A percentile compares a stretch with the other conserved stretches of the same genome.
Conservation (phyloP, 2,888 invertebrate genomes). For the Lacanobia wlatinum region DNA sequence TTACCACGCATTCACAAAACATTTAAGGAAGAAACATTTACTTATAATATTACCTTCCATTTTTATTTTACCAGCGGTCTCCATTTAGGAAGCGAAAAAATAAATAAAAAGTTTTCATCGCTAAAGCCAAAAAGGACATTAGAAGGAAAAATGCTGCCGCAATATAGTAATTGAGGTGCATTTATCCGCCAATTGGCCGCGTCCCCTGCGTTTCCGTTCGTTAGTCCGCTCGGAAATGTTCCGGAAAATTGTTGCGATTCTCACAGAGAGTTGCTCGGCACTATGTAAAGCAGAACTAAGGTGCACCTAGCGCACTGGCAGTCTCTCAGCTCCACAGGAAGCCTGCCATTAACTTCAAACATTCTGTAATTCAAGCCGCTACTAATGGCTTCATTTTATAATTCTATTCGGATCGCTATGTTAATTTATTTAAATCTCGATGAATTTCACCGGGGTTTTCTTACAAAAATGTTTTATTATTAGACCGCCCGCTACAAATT, state of each 20-base stretch:
- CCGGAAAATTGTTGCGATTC: constrained; percentile 88
- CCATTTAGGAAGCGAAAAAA: constrained; percentile 61
- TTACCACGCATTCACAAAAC: constrained; percentile 32
- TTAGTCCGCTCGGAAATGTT: constrained; percentile 87
- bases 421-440: constrained; percentile 37
- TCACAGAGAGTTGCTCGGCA: constrained; percentile 75
- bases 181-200: constrained; percentile 88
- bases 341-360: constrained; percentile 56
- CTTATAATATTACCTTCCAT: constrained; percentile 42
- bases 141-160: constrained; percentile 86
- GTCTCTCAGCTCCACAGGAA: constrained; percentile 54
- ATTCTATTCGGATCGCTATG: constrained; percentile 29
- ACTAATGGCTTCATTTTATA: constrained; percentile 41
- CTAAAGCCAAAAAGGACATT: constrained; percentile 77
- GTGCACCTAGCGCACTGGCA: constrained; percentile 62
- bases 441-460: constrained; percentile 30
- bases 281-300: constrained; percentile 81
- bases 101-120: constrained; percentile 71
- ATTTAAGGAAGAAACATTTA: constrained; percentile 39
- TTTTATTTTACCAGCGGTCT: constrained; percentile 48
- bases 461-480: constrained; percentile 36
- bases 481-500: constrained; percentile 22
- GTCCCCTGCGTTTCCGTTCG: constrained; percentile 89
- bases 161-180: constrained; percentile 88
- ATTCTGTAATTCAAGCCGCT: constrained; percentile 48